Evolutionary conservation across 1,140 invertebrate genomes (phyloP).

Genomic region (Cotesia glomerata): DNA sequence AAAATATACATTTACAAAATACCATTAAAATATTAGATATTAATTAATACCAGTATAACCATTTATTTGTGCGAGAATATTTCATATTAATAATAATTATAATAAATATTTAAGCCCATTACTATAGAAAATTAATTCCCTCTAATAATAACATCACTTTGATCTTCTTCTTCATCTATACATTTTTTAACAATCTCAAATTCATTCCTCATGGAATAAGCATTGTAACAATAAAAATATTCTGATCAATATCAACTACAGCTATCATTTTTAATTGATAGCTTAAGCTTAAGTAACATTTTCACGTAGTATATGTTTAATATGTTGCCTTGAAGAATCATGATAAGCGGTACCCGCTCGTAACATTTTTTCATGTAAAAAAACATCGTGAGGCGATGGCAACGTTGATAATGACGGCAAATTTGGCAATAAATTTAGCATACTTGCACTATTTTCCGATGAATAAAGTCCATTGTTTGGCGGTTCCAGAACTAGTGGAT

Average conservation of each 20-base stretch:
- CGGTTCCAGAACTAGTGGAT: slow-evolving; percentile 31
- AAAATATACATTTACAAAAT: background rate
- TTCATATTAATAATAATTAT: background rate
- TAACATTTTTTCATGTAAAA: slow-evolving; percentile 49
- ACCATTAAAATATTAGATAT: background rate
- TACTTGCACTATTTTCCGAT: slow-evolving; percentile 44
- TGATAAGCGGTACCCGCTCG: slow-evolving; percentile 50
- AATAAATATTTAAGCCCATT: background rate
- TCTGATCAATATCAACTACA: too few species aligned
- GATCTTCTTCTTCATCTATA: too few species aligned
- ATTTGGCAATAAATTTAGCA: slow-evolving; percentile 48
- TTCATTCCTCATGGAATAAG: too few species aligned
- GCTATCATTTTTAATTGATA: too few species aligned
- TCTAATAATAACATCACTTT: background rate
- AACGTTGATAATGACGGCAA: slow-evolving; percentile 40
- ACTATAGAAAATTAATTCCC: background rate
- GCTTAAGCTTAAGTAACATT: slow-evolving; percentile 42
- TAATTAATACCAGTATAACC: background rate
- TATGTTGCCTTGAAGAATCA: slow-evolving; percentile 44
- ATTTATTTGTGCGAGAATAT: too few species aligned
- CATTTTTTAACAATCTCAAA: too few species aligned
- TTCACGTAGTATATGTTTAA: slow-evolving; percentile 45
- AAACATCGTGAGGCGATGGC: slow-evolving; percentile 45
- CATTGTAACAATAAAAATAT: too few species aligned
- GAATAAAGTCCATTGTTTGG: slow-evolving; percentile 47